Conservation (phyloP, 2,797 vertebrate genomes). For the Lindbergichthys nudifrons region DNA sequence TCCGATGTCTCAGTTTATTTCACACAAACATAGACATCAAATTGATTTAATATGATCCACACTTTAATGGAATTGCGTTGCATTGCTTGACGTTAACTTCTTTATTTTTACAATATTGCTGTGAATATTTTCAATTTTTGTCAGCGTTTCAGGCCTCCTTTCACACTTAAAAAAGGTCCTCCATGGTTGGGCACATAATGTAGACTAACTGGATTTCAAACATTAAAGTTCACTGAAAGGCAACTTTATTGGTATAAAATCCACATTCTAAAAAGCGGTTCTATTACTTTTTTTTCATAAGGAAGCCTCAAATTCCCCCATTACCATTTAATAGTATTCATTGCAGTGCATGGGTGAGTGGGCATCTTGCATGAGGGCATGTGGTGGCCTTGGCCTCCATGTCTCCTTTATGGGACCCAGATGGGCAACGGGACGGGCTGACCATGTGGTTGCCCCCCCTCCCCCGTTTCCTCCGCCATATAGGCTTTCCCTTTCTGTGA, state of each 20-base stretch:
- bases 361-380: slow-evolving; percentile 76
- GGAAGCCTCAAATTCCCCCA: slow-evolving; percentile 10
- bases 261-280: neutral
- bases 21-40: neutral
- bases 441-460: slow-evolving; percentile 83
- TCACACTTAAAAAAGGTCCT: neutral
- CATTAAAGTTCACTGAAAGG: slow-evolving; percentile 6
- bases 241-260: neutral
- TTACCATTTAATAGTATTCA: slow-evolving; percentile 57
- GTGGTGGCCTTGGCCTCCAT: slow-evolving; percentile 79
- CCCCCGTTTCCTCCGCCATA: slow-evolving; percentile 68
- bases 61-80: rapidly evolving
- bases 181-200: neutral
- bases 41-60: neutral
- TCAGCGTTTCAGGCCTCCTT: neutral
- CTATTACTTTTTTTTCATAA: neutral
- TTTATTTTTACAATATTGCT: neutral
- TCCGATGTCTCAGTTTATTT: neutral
- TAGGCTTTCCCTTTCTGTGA: slow-evolving; percentile 40
- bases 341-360: slow-evolving; percentile 69
- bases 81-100: neutral
- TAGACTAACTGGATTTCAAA: neutral
- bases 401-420: slow-evolving; percentile 85
- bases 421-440: slow-evolving; percentile 82
- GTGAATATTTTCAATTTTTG: neutral